Conservation (phyloP, 2,888 invertebrate species). For the Thereva unica region DNA sequence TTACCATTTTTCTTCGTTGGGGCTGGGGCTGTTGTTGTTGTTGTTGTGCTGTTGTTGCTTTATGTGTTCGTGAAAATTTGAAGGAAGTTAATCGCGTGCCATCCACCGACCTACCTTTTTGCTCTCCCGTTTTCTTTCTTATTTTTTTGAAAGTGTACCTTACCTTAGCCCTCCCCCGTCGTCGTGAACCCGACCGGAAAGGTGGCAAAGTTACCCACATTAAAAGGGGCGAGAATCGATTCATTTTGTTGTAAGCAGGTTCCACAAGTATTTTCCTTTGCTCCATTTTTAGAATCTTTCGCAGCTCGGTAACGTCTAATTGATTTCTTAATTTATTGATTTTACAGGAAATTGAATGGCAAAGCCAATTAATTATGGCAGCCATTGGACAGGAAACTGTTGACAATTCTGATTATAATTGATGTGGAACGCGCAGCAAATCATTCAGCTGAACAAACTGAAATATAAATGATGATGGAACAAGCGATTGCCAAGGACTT, state of each 20-base stretch:
- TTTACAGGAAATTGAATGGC: constrained; percentile 34
- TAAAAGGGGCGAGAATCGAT: constrained; percentile 20
- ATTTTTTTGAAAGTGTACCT: not conserved
- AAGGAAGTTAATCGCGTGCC: constrained; percentile 40
- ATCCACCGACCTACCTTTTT: constrained; percentile 24
- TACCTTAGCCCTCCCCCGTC: no score
- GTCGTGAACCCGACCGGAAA: not conserved
- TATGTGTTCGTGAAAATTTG: not conserved
- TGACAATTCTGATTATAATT: constrained; percentile 29
- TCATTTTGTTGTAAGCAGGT: constrained; percentile 13
- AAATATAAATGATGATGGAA: no score
- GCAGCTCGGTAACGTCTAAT: constrained; percentile 24
- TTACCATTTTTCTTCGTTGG: not conserved
- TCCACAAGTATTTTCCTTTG: constrained; percentile 10
- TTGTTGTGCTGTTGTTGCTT: constrained; percentile 3
- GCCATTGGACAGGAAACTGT: constrained; percentile 28
- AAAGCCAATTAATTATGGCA: constrained; percentile 27
- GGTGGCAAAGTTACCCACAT: constrained; percentile 33
- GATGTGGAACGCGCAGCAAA: no score
- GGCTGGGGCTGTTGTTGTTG: constrained; percentile 8
- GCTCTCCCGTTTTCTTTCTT: not conserved
- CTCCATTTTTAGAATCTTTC: constrained; percentile 23
- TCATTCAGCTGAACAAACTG: no score
- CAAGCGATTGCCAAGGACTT: no score
- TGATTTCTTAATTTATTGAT: constrained; percentile 37